Base-by-base conservation (phyloP, 1,140 invertebrate species). In the Nymphalis io region DNA sequence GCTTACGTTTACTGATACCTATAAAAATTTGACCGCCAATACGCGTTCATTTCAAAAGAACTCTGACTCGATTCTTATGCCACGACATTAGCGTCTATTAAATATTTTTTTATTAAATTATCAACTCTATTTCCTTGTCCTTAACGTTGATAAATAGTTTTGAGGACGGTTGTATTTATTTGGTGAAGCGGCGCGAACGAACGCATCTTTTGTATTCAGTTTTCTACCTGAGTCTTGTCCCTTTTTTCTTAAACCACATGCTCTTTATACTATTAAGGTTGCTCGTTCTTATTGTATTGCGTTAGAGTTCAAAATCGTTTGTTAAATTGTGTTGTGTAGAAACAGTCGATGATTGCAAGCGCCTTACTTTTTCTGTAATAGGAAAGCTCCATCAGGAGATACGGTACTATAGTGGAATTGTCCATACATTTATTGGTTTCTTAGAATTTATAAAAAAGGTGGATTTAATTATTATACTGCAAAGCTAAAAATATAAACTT, bases 1-100 rank as follows among this genome's bases (percentile, higher is more conserved):
- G 80, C 84, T 71, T 46, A 75, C 79, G 66, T 55, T 55, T 62
- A 68, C 68, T 70, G 65, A 71, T 73, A 77, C 70, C 73, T 79
- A 85, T 87, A 87, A 87, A 87, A 87, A 81, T 86, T 89, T 90
- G 86, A 87, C 85, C 84, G 82, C 78, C 85, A 79, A 82, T 80
- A 80, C 81, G 78, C 80, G 77, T 76, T 73, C 76, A 74, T 81
- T 79, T 79, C 76, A 76, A 81, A 81, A 83, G 79, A 83, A 81
- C 77, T 75, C 76, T 72, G 79, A 81, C 77, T 78, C 72, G 72
- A 76, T 55, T 55, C 20, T 27, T 55, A n/a, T 27, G 13, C 51
- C 20, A 27, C n/a, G 18, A 12, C 23, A 21, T 60, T 42, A 55
- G 33, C 44, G 5, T 1, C 16, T 51, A 11, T 33, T 27, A 60